Evolutionary conservation across 2,888 invertebrate genomes (phyloP), one percentile per base, ranked within the genome.

Genomic region (Leucophora obtusa): DNA sequence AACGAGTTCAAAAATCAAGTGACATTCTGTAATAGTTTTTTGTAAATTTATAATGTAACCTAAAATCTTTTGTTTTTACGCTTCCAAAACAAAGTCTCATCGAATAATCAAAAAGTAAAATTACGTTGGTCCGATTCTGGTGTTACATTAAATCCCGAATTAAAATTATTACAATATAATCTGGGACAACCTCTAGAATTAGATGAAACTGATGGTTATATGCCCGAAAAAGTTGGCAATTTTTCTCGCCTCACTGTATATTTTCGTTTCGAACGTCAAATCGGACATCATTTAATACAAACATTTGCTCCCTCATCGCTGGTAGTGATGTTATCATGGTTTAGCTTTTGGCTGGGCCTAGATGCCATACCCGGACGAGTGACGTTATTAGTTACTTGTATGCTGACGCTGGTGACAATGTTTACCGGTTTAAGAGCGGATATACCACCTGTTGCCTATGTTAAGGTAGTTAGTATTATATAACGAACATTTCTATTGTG

Each of bases 301-400:
- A 95, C 96, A 8, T 96, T 96, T 88, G 95, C 95, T 0, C 96
- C 96, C 0, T 96, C 96, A 1, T 94, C 94, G 0, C 89, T 96
- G 35, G 95, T 96, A 8, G 96, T 96, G 10, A 94, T 95, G 92
- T 88, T 96, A 8, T 96, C 95, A 3, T 96, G 96, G 96, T 96
- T 96, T 88, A 95, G 96, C 86, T 96, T 96, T 89, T 96, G 96
- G 96, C 89, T 96, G 33, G 96, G 95, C 60, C 89, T 96, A 84
- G 96, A 96, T 86, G 96, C 96, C 0, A 95, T 96, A 65, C 96
- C 96, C 2, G 96, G 96, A 0, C 91, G 96, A 58, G 95, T 96
- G 9, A 95, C 96, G 0, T 89, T 96, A 33, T 91, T 96, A 69
- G 95, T 96, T 17, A 96, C 96, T 10, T 96, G 96, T 88, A 94